These are phyloP conservation scores for Sphinx pinastri DNA, from an alignment of 2,888 invertebrate species.

Conservation along the genomic window DNA sequence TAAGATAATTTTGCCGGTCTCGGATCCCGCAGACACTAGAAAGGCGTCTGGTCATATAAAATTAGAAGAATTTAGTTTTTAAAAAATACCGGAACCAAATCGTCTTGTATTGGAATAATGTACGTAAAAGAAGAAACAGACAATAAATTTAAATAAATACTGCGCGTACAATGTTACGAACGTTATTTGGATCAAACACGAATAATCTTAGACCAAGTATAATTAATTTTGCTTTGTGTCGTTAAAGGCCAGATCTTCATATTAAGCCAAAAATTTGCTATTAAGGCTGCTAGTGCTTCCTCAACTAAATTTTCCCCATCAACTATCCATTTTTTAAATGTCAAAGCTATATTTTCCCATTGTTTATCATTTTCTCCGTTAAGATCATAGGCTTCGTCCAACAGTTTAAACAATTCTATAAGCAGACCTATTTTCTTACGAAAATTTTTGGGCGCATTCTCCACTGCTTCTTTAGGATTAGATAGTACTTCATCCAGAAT, in stretches of 20 bases:
- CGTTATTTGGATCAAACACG: background rate
- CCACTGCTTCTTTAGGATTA: background rate
- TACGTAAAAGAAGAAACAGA: no score
- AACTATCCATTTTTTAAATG: slow-evolving; percentile 9
- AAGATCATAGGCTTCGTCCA: background rate
- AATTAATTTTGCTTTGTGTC: slow-evolving; percentile 47
- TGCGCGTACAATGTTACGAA: no score
- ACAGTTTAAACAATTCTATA: background rate
- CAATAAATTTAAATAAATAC: no score
- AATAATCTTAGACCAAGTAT: slow-evolving; percentile 50
- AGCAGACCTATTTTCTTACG: background rate
- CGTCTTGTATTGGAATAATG: no score
- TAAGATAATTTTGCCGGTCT: no score
- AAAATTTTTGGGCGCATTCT: background rate
- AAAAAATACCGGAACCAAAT: no score
- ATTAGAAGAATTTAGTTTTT: no score
- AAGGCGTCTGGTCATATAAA: no score
- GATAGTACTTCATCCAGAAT: slow-evolving; percentile 7
- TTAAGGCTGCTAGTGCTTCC: slow-evolving; percentile 1
- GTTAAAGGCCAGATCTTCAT: slow-evolving; percentile 52
- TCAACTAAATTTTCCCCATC: slow-evolving; percentile 33
- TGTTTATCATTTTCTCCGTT: slow-evolving; percentile 3
- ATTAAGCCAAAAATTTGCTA: slow-evolving; percentile 38
- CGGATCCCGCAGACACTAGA: no score
- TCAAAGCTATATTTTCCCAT: background rate